Conservation (phyloP, 2,888 invertebrate genomes). For the Euphydryas editha region DNA sequence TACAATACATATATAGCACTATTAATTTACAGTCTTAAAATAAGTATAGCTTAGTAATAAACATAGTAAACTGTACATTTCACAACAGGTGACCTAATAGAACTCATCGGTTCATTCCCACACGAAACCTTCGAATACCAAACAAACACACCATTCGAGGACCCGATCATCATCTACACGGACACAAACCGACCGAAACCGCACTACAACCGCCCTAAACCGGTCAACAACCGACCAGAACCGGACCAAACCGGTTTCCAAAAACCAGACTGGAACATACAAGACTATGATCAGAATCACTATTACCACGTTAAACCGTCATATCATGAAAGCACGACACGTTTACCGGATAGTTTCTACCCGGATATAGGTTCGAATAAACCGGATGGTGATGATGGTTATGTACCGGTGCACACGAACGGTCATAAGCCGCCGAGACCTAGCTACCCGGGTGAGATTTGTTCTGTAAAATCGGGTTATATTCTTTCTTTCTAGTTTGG, state of each 20-base stretch:
- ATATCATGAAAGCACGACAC: conserved; percentile 73
- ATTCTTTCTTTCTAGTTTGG: conserved; percentile 40
- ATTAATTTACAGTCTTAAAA: neutral
- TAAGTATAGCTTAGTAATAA: neutral
- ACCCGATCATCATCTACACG: conserved; percentile 79
- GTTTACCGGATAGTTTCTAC: conserved; percentile 62
- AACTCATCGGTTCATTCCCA: conserved; percentile 79
- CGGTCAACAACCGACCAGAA: conserved; percentile 49
- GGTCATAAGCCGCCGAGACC: conserved; percentile 67
- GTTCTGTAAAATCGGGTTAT: conserved; percentile 34
- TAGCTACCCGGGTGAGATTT: conserved; percentile 77
- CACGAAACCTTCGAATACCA: conserved; percentile 76
- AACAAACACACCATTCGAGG: conserved; percentile 74
- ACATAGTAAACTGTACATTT: conserved; percentile 37
- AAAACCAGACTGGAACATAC: conserved; percentile 60
- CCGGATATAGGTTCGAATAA: conserved; percentile 52
- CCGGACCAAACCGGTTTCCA: conserved; percentile 52
- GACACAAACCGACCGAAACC: conserved; percentile 68
- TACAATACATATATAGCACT: too few relatives aligned
- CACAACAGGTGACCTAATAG: conserved; percentile 79
- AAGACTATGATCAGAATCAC: conserved; percentile 58
- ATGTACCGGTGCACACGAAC: conserved; percentile 70
- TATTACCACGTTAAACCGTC: conserved; percentile 79
- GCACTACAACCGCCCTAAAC: conserved; percentile 54
- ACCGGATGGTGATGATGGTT: conserved; percentile 72